Evolutionary conservation across 2,797 vertebrate species (phyloP), one percentile per base, ranked within the genome.

Genomic region (Sus cebifrons): DNA sequence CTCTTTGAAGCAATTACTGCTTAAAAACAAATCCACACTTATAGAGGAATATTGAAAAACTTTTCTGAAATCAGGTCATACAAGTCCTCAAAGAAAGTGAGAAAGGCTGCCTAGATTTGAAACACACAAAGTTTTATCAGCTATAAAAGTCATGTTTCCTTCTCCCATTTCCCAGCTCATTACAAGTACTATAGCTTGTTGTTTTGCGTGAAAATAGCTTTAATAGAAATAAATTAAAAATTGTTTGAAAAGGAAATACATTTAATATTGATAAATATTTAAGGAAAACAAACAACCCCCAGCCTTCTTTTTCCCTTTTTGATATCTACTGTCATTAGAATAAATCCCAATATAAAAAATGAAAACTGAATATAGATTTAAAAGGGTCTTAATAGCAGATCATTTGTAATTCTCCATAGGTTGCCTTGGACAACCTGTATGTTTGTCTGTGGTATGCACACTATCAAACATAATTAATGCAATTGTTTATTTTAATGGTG

Each of bases 211-310:
- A 81, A 90, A 86, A 86, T 40, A 92, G 23, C 17, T 23, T 79
- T 54, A 27, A 91, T 92, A 86, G n/a, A 96, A 82, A 87, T 36
- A 95, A 81, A 60, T 29, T 90, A 88, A 93, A 85, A 87, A 90
- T 68, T 95, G 17, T 44, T 93, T 91, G 13, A 17, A 77, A 97
- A 93, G 89, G 11, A 27, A 54, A 93, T 79, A 84, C 25, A 84
- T 40, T 81, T 23, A 81, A 64, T 96, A 36, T 64, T 56, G 58
- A 73, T 78, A 75, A 9, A 60, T n/a, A 92, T 58, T 87, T 91
- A 64, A 95, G 79, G 77, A 94, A 49, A 96, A 85, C 20, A 36
- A 89, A 71, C 52, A 64, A 78, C 3, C 8, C 12, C 21, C 20
- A 91, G 29, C 8, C 36, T 82, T 94, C 40, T 62, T 74, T 87